Conservation (phyloP, 2,888 invertebrate genomes). For the Gastrophysa polygoni region DNA sequence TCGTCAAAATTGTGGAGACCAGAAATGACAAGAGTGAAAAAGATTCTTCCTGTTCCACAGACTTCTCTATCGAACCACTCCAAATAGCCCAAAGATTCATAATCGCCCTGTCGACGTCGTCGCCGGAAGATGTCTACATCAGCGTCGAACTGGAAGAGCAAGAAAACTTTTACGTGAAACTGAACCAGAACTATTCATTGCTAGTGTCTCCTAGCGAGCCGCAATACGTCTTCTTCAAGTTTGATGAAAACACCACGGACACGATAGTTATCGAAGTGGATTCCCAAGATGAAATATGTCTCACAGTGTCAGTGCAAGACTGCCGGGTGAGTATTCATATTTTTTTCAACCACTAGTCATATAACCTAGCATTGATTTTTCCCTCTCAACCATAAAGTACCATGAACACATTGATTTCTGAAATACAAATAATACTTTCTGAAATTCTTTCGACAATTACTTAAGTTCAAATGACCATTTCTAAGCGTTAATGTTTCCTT, state of each 20-base stretch:
- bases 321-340: conserved; percentile 63
- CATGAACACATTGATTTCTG: no score
- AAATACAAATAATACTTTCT: no score
- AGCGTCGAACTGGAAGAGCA: conserved; percentile 65
- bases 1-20: no score
- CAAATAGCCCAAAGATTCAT: conserved; percentile 46
- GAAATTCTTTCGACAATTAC: no score
- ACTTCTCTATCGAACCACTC: conserved; percentile 29
- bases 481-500: no score
- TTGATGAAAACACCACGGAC: conserved; percentile 51
- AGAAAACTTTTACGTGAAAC: conserved; percentile 64
- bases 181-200: conserved; percentile 57
- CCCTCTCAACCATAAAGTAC: no score
- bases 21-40: not conserved
- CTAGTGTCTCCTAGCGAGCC: conserved; percentile 62
- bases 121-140: conserved; percentile 64
- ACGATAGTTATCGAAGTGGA: conserved; percentile 68
- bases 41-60: conserved; percentile 20
- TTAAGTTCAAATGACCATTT: no score
- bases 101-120: conserved; percentile 62
- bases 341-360: no score
- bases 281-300: conserved; percentile 72
- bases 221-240: conserved; percentile 66
- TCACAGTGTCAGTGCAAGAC: conserved; percentile 80
- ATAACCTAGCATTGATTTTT: no score